Evolutionary conservation across 2,797 vertebrate species (phyloP), one percentile per base, ranked within the genome.

Genomic region (Cephalopachus bancanus): DNA sequence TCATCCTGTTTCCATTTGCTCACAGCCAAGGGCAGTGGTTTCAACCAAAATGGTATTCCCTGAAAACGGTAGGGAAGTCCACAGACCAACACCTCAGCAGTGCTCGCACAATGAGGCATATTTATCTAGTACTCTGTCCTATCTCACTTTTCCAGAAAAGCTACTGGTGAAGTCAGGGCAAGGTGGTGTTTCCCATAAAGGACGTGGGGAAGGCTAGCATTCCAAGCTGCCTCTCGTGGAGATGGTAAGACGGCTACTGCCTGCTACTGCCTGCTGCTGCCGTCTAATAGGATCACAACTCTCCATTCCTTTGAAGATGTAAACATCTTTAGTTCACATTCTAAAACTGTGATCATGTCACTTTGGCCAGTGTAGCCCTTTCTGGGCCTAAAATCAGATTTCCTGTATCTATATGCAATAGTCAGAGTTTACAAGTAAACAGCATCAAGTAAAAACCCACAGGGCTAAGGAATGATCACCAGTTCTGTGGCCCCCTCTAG

Each of bases 61-160:
- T 3, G 16, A 51, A 33, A 59, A 37, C 0, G 20, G 16, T 37
- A 49, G 33, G 15, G 12, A 28, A 6, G 2, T 1, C 3, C 57
- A 10, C 15, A 6, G 74, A 26, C 33, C 37, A 51, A 2, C 51
- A 65, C 28, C 0, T 7, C 1, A 7, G 4, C 28, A 10, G 10
- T 16, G 1, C 14, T 1, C 20, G 0, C 49, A 3, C 2, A 0
- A 7, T 0, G 7, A 53, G 7, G 0, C 0, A 12, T 16, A 0
- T 24, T 5, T 6, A 22, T 14, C 7, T 0, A 0, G 44, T 0
- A 12, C 24, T 60, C 0, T 16, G 4, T 4, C 1, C 9, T 24
- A 2, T 30, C 24, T 1, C 17, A 9, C 30, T 0, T 14, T 20
- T 26, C 44, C 0, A 1, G 10, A 0, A 10, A 9, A 9, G 30